Evolutionary conservation across 2,888 invertebrate genomes (phyloP).

Genomic region (Macrophya annulata): DNA sequence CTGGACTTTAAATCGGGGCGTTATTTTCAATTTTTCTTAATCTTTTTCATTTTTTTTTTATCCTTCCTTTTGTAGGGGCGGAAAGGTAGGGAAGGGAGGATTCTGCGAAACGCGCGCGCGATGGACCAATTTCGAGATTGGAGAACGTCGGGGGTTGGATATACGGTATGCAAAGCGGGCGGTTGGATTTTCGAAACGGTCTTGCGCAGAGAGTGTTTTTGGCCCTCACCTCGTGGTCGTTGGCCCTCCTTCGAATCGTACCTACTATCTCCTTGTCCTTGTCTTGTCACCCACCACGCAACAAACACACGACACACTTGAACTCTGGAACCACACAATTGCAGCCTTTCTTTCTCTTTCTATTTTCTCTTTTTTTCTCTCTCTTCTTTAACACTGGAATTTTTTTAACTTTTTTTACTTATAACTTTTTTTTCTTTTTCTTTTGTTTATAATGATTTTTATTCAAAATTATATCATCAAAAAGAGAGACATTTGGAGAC

Average conservation of each 20-base stretch:
- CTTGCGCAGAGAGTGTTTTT: constrained; percentile 74
- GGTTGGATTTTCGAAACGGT: constrained; percentile 73
- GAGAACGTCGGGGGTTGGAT: constrained; percentile 64
- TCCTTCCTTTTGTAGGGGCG: neutral
- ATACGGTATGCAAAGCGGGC: constrained; percentile 77
- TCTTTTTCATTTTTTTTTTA: neutral
- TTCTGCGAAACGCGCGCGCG: constrained; percentile 54
- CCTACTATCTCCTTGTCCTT: constrained; percentile 60
- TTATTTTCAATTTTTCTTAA: neutral
- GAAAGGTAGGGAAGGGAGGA: neutral
- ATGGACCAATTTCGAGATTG: constrained; percentile 58
- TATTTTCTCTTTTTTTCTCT: neutral
- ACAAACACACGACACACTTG: neutral
- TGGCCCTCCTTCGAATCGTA: constrained; percentile 59
- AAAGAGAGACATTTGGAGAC: too few relatives aligned
- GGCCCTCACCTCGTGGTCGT: constrained; percentile 73
- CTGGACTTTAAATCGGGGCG: too few relatives aligned
- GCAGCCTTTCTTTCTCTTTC: neutral
- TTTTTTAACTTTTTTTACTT: constrained; percentile 17
- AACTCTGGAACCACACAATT: neutral
- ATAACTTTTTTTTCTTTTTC: constrained; percentile 10
- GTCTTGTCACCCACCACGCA: constrained; percentile 42
- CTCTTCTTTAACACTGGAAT: too few relatives aligned
- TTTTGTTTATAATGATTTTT: constrained; percentile 28
- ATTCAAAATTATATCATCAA: neutral